Conservation (phyloP, 2,113 vertebrate genomes). For the Empidonax alnorum region DNA sequence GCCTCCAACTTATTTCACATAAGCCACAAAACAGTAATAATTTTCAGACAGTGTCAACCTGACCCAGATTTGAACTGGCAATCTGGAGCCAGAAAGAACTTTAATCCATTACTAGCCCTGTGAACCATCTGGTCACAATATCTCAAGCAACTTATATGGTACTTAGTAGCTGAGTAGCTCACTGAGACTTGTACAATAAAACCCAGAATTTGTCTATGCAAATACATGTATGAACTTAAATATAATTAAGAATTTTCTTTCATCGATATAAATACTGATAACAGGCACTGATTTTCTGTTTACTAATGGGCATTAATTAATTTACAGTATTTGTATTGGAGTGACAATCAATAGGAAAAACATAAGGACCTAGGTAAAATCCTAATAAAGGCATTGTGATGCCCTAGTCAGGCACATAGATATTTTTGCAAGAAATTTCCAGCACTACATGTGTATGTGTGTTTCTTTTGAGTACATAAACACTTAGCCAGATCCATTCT, state of each 20-base stretch:
- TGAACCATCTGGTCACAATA: conserved; percentile 60
- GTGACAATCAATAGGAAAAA: neutral
- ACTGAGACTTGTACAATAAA: neutral
- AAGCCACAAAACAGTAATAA: conserved; percentile 63
- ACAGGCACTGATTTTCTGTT: neutral
- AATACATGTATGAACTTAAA: neutral
- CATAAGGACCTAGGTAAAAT: neutral
- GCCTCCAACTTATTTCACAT: conserved; percentile 63
- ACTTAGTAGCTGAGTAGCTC: conserved; percentile 8
- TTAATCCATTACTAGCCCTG: conserved; percentile 35
- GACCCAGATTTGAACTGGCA: conserved; percentile 70
- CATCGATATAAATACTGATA: neutral
- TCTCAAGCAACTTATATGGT: conserved; percentile 12
- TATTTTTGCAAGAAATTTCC: neutral
- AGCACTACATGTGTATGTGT: neutral
- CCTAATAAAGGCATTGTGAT: neutral
- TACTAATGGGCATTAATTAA: neutral
- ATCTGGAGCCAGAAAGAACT: conserved; percentile 53
- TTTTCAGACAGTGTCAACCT: conserved; percentile 64
- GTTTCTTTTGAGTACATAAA: neutral
- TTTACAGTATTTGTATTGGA: neutral
- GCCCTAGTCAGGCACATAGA: neutral
- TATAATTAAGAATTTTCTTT: neutral
- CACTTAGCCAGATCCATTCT: neutral
- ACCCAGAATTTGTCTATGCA: neutral